These are phyloP conservation scores for Toxotes lorentzi DNA, from an alignment of 2,797 vertebrate genomes.

Conservation along the genomic window DNA sequence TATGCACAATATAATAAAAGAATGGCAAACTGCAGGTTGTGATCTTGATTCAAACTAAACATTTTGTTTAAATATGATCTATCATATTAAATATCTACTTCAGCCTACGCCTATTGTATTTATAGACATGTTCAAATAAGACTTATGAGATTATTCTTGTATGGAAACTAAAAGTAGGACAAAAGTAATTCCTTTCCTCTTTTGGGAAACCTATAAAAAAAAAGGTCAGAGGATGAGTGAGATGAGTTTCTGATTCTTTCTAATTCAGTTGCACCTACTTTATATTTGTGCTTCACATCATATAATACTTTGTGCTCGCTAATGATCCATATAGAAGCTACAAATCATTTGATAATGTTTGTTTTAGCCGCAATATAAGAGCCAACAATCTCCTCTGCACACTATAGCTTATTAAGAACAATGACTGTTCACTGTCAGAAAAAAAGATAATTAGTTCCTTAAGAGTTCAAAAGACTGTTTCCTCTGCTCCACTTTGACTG, in stretches of 20 bases:
- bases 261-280: constrained; percentile 53
- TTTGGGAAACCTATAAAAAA: constrained; percentile 68
- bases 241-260: constrained; percentile 31
- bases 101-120: constrained; percentile 29
- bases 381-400: constrained; percentile 33
- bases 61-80: neutral
- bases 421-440: constrained; percentile 46
- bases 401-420: constrained; percentile 59
- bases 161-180: constrained; percentile 60
- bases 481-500: constrained; percentile 57
- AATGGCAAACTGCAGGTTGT: neutral
- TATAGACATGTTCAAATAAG: constrained; percentile 53
- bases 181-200: constrained; percentile 71
- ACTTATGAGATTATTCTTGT: constrained; percentile 40
- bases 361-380: constrained; percentile 29
- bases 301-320: constrained; percentile 7
- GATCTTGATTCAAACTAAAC: constrained; percentile 6
- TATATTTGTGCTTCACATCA: constrained; percentile 34
- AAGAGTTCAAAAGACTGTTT: constrained; percentile 57
- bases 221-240: constrained; percentile 36
- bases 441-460: constrained; percentile 63
- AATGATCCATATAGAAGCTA: constrained; percentile 28
- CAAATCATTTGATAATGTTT: constrained; percentile 47
- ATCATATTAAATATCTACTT: too few relatives aligned
- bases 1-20: neutral